Evolutionary conservation across 2,888 invertebrate species (phyloP).

Genomic region (Andrena bucephala): DNA sequence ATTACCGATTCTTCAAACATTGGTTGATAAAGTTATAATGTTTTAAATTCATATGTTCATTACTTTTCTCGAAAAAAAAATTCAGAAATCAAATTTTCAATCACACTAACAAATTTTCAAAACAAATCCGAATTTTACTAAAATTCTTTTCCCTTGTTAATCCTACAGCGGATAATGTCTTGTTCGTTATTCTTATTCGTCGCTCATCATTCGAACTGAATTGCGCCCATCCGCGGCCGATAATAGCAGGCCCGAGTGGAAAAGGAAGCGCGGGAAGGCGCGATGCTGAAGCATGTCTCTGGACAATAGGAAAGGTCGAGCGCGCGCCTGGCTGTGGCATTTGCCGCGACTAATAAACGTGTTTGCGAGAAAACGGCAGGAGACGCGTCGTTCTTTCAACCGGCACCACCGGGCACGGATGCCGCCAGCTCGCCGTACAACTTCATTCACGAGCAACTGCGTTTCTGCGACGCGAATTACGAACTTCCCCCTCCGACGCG

Average conservation of each 20-base stretch:
- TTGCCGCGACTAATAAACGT: conserved; percentile 73
- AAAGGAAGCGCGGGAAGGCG: conserved; percentile 14
- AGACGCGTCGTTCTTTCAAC: conserved; percentile 60
- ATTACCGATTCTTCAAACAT: too few relatives aligned
- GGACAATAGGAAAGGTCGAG: conserved; percentile 76
- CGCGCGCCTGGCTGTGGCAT: conserved; percentile 61
- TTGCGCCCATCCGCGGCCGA: neutral
- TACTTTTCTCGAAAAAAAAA: too few relatives aligned
- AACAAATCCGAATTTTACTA: too few relatives aligned
- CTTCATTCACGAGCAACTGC: conserved; percentile 41
- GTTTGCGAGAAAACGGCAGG: conserved; percentile 68
- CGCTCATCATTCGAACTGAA: too few relatives aligned
- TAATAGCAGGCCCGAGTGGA: neutral
- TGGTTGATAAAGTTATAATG: too few relatives aligned
- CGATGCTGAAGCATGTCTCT: conserved; percentile 47
- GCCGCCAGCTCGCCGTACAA: conserved; percentile 43
- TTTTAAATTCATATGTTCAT: too few relatives aligned
- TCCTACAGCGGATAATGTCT: too few relatives aligned
- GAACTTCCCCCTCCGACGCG: conserved; percentile 18
- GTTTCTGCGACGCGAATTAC: conserved; percentile 32
- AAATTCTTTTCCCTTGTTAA: too few relatives aligned
- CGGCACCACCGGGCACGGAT: conserved; percentile 62
- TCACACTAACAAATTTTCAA: too few relatives aligned
- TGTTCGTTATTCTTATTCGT: too few relatives aligned
- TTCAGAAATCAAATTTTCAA: too few relatives aligned